Evolutionary conservation across 2,113 vertebrate genomes (phyloP), one percentile per base, ranked within the genome.

Genomic region (Pluvialis apricaria): DNA sequence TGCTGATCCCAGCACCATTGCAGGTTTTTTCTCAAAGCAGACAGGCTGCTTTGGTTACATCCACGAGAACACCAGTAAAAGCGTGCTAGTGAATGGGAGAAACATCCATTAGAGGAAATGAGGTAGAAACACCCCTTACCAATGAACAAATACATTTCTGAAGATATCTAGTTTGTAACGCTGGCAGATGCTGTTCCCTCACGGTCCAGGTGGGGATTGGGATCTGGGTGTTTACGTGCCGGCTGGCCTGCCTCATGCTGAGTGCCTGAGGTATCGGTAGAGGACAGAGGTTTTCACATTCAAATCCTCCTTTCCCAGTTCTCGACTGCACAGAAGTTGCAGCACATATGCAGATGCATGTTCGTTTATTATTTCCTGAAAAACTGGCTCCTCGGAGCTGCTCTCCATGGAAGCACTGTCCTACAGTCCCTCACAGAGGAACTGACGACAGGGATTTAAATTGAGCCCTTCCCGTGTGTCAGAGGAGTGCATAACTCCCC

Each of bases 301-400:
- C 21, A 91, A 52, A 32, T 80, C 34, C 21, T 92, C 10, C n/a
- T 73, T 82, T 90, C 40, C 57, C 40, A 13, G 40, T 76, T 85
- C 62, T 69, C 1, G 2, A 7, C 57, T 88, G 40, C 87, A 70
- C 51, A 54, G 60, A 84, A 91, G 36, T 44, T 88, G 62, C 70
- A 90, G 78, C 54, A 72, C 22, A 11, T 55, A 49, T 0, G 2
- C 38, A 82, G 40, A 91, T 76, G 11, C 34, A 28, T 15, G 5
- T 69, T 87, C 7, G 5, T 92, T 96, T 94, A 69, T 90, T 88
- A 66, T 82, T 90, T 95, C 70, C 62, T 82, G 62, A 92, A 82
- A 79, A 87, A 94, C 28, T 40, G 15, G 31, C 45, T 92, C 34
- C 65, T 86, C 3, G 3, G 52, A 83, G 36, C 89, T 84, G 32